A percentile compares a stretch with the other conserved stretches of the same genome.
These are phyloP conservation scores for Pachyrhynchus sulphureomaculatus DNA, from an alignment of 1,140 invertebrate species.

Conservation along the genomic window DNA sequence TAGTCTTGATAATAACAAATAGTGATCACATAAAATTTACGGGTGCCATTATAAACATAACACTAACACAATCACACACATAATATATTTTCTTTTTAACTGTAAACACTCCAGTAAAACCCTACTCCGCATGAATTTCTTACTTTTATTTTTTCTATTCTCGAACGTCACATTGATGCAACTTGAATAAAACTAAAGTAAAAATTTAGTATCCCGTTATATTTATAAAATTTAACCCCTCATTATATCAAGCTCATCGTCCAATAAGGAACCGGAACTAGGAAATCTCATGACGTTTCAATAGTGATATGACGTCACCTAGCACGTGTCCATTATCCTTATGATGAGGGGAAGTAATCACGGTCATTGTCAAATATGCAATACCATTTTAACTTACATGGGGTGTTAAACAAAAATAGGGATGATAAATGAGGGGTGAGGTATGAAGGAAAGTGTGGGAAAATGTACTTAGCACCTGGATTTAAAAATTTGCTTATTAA, in stretches of 20 bases:
- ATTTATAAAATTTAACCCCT: constrained; percentile 39
- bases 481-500: no score
- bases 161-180: no score
- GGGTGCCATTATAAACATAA: no score
- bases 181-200: neutral
- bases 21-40: no score
- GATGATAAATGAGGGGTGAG: neutral
- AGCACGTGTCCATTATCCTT: constrained; percentile 31
- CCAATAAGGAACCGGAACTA: constrained; percentile 43
- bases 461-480: neutral
- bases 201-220: constrained; percentile 23
- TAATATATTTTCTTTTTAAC: no score
- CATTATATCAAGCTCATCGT: constrained; percentile 6
- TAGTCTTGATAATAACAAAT: no score
- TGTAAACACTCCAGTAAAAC: no score
- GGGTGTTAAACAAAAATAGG: neutral
- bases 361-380: neutral
- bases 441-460: neutral
- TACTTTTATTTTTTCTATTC: no score
- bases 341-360: constrained; percentile 16
- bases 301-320: constrained; percentile 11
- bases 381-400: neutral
- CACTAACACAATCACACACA: no score
- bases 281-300: constrained; percentile 34
- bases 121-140: no score